Evolutionary conservation across 2,797 vertebrate species (phyloP), one percentile per base, ranked within the genome.

Genomic region (Tangara arthus): DNA sequence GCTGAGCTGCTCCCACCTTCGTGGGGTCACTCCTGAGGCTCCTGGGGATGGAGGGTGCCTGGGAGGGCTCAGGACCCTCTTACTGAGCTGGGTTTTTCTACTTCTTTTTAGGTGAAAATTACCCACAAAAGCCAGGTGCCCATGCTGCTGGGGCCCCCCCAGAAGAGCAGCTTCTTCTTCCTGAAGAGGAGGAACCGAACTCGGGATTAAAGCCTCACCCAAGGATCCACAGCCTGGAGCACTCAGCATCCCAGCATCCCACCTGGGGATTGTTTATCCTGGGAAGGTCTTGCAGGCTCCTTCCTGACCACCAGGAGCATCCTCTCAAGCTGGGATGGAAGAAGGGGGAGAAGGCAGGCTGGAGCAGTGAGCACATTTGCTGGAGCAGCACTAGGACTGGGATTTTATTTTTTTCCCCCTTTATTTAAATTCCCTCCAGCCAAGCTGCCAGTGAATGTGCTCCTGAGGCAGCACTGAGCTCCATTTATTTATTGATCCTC

Each of bases 101-200:
- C 96, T 96, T 73, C 75, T 89, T 97, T 97, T 85, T 96, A 99
- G 99, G 97, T 99, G 95, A 98, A 97, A 97, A 99, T 99, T 95
- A 99, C 98, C 15, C 99, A 99, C 97, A 99, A 99, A 98, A 99
- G 99, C 98, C 99, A 99, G 98, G 99, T 99, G 37, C 99, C 99
- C 8, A 98, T 99, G 97, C 95, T 99, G 82, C 97, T 99, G 97
- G 99, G 99, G 0, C 98, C 98, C 3, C 98, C 99, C 3, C 98
- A 99, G 98, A 99, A 99, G 98, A 99, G 98, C 30, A 98, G 98
- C 6, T 99, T 99, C 98, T 99, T 99, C 90, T 99, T 99, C 71
- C 98, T 99, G 97, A 99, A 98, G 97, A 99, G 98, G 90, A 98
- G 98, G 94, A 99, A 98, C 98, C 95, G 97, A 97, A 98, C 98